Percentiles rank a stretch among this genome's conserved stretches.
These are phyloP conservation scores for Siphlonurus alternatus DNA, from an alignment of 2,888 invertebrate genomes.

Conservation along the genomic window DNA sequence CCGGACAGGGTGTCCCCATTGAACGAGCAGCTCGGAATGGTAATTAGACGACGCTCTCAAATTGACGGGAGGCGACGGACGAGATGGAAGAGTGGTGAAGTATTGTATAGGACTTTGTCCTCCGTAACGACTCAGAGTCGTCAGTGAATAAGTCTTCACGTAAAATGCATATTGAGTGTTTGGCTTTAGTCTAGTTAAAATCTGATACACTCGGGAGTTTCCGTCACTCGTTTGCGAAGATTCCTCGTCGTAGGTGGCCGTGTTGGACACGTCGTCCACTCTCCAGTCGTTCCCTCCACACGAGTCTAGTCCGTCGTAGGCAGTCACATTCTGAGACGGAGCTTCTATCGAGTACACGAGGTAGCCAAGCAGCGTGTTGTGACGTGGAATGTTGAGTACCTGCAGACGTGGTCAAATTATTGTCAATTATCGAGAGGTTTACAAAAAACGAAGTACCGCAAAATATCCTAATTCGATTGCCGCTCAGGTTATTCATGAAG, in stretches of 20 bases:
- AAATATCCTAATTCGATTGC: too few relatives aligned
- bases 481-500: too few relatives aligned
- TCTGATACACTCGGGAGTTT: constrained; percentile 19
- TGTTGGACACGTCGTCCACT: constrained; percentile 20
- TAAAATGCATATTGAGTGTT: constrained; percentile 56
- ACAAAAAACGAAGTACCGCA: too few relatives aligned
- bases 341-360: constrained; percentile 43
- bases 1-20: constrained; percentile 40
- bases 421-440: too few relatives aligned
- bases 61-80: constrained; percentile 23
- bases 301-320: constrained; percentile 36
- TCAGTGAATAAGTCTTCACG: constrained; percentile 44
- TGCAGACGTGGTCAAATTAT: constrained; percentile 16
- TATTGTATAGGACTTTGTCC: constrained; percentile 31
- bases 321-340: constrained; percentile 31
- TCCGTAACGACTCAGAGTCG: constrained; percentile 18
- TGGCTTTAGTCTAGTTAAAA: constrained; percentile 35
- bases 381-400: background rate
- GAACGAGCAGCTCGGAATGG: constrained; percentile 30
- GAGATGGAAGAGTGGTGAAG: constrained; percentile 29
- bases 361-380: constrained; percentile 36
- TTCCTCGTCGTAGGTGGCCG: background rate
- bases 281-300: constrained; percentile 31
- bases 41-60: constrained; percentile 23
- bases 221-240: constrained; percentile 10